Evolutionary conservation across 30 jellyfish, hydroid and myxozoan species (phyloP).

Genomic region (Hydra vulgaris): DNA sequence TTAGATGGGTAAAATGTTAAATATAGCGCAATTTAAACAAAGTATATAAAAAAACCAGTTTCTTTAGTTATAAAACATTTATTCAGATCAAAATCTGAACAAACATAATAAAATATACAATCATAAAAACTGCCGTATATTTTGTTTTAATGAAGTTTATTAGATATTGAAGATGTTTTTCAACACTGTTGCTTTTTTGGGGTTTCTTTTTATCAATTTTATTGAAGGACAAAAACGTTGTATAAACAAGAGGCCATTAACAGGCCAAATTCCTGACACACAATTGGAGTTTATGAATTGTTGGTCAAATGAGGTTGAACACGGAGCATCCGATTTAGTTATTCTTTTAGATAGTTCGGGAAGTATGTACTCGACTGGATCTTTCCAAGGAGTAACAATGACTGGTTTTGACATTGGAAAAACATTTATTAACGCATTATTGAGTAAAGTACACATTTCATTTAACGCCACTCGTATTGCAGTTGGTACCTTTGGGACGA

Average conservation of each 20-base stretch:
- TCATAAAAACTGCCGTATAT: no score
- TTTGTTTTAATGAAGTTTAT: no score
- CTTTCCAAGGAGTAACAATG: slow-evolving; percentile 18
- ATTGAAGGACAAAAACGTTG: background rate
- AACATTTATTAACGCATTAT: slow-evolving; percentile 54
- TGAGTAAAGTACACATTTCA: slow-evolving; percentile 69
- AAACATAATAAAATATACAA: background rate
- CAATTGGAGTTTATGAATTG: slow-evolving; percentile 55
- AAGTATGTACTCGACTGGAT: slow-evolving; percentile 42
- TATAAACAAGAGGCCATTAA: slow-evolving; percentile 12
- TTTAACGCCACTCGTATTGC: slow-evolving; percentile 92
- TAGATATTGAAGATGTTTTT: background rate
- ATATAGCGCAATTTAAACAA: background rate
- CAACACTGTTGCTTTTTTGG: background rate
- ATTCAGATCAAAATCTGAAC: background rate
- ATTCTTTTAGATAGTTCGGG: slow-evolving; percentile 83
- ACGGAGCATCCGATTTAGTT: slow-evolving; percentile 80
- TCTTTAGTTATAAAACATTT: background rate
- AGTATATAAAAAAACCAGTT: background rate
- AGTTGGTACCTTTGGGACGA: slow-evolving; percentile 51
- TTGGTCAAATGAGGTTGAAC: slow-evolving; percentile 70
- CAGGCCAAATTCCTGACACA: slow-evolving; percentile 16
- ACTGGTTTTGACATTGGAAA: slow-evolving; percentile 62
- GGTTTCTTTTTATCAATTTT: background rate
- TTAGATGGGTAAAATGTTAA: background rate